Percentiles rank a stretch among this genome's conserved stretches.
phyloP scores from a whole-genome alignment of 1,140 invertebrate genomes.

The Pectinophora gossypiella region DNA sequence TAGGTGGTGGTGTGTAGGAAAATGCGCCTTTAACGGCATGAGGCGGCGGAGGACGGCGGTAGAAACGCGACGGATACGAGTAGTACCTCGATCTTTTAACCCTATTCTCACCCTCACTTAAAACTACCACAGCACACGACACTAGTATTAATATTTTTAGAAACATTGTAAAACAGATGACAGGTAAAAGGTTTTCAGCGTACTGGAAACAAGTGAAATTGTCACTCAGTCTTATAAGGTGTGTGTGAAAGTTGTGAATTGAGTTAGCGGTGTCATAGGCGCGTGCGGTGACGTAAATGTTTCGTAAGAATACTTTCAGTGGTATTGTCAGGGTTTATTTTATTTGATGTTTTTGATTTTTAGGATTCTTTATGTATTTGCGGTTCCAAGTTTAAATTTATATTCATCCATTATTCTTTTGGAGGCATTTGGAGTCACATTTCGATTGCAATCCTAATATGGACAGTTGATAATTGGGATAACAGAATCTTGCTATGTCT shows the following conservation, averaged over 20 bases:
- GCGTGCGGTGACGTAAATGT: conserved; percentile 21
- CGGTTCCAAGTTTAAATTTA: too few relatives aligned
- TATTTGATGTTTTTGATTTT: too few relatives aligned
- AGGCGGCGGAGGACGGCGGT: conserved; percentile 41
- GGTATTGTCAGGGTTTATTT: too few relatives aligned
- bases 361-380: too few relatives aligned
- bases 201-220: conserved; percentile 53
- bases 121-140: conserved; percentile 27
- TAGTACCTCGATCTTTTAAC: conserved; percentile 56
- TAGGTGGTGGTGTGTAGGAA: conserved; percentile 49
- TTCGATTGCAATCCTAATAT: too few relatives aligned
- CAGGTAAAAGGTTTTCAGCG: not conserved
- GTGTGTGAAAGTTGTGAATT: conserved; percentile 56
- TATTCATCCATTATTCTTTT: too few relatives aligned
- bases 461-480: too few relatives aligned
- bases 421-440: too few relatives aligned
- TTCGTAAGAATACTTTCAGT: conserved; percentile 12
- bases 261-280: conserved; percentile 32
- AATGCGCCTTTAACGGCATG: conserved; percentile 34
- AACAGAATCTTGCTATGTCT: too few relatives aligned
- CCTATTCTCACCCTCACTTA: conserved; percentile 24
- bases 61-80: conserved; percentile 35
- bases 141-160: conserved; percentile 21
- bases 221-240: conserved; percentile 48
- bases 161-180: not conserved